These are phyloP conservation scores for Listronotus oregonensis DNA, from an alignment of 1,140 invertebrate genomes.

Conservation along the genomic window DNA sequence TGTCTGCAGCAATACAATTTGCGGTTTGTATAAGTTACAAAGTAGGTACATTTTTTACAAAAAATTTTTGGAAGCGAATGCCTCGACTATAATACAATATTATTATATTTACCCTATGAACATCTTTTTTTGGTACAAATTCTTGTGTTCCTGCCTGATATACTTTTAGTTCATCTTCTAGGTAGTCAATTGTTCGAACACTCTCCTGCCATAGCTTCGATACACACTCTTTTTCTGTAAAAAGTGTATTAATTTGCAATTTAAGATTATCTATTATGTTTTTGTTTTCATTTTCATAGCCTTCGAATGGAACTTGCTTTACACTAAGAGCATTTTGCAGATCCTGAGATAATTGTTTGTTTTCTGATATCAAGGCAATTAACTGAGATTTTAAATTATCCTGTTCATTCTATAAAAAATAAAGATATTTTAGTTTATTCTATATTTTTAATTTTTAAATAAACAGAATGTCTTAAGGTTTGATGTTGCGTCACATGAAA, in stretches of 20 bases:
- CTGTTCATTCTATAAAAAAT: constrained; percentile 46
- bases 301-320: constrained; percentile 22
- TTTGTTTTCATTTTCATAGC: constrained; percentile 25
- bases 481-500: too few species aligned
- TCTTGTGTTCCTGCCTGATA: constrained; percentile 42
- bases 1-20: too few species aligned
- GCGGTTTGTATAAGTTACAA: too few species aligned
- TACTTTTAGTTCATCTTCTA: constrained; percentile 49
- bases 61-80: too few species aligned
- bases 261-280: constrained; percentile 49
- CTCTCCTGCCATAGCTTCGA: constrained; percentile 50
- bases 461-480: too few species aligned
- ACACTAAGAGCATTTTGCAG: constrained; percentile 34
- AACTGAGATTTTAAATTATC: constrained; percentile 43
- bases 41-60: too few species aligned
- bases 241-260: constrained; percentile 42
- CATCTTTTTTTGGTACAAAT: constrained; percentile 43
- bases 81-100: too few species aligned
- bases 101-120: constrained; percentile 28
- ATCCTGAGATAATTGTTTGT: constrained; percentile 41
- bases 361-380: constrained; percentile 43
- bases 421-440: too few species aligned
- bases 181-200: constrained; percentile 45
- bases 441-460: too few species aligned
- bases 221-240: constrained; percentile 49